phyloP scores from a whole-genome alignment of 2,113 vertebrate species.

The Peromyscus polionotus region DNA sequence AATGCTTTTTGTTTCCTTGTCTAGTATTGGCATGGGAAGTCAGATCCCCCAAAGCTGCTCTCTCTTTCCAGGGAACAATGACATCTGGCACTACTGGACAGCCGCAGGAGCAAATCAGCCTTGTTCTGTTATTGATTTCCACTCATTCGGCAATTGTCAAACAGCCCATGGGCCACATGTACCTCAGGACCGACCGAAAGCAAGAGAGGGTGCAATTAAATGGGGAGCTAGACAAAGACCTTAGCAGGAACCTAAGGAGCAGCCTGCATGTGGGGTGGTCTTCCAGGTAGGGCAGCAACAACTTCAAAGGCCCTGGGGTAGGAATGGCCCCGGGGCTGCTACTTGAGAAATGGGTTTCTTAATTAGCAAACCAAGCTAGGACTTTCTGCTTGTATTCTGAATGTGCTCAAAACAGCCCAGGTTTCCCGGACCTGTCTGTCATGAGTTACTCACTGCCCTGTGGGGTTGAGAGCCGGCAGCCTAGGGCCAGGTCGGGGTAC shows the following conservation, averaged over 20 bases:
- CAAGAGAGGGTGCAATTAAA: neutral
- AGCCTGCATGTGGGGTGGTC: neutral
- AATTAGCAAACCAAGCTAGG: neutral
- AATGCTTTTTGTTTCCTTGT: neutral
- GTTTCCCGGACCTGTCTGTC: neutral
- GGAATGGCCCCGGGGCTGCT: neutral
- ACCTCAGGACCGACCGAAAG: neutral
- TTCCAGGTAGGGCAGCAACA: neutral
- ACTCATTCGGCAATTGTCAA: neutral
- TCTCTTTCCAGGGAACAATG: neutral
- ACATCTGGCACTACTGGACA: slow-evolving; percentile 34
- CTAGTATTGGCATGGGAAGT: slow-evolving; percentile 5
- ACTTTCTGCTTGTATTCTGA: neutral
- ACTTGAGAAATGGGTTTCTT: neutral
- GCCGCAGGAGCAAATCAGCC: neutral
- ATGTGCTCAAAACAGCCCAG: neutral
- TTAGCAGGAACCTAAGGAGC: too few relatives aligned
- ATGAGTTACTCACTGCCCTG: neutral
- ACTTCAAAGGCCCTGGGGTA: neutral
- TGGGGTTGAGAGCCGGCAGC: neutral
- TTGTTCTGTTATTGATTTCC: neutral
- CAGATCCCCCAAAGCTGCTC: neutral
- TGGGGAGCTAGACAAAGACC: neutral
- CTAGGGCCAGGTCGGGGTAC: too few relatives aligned
- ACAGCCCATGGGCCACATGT: neutral